Percentiles rank a stretch among this genome's conserved stretches.
phyloP scores from a whole-genome alignment of 2,113 vertebrate species.

The Miniopterus natalensis region DNA sequence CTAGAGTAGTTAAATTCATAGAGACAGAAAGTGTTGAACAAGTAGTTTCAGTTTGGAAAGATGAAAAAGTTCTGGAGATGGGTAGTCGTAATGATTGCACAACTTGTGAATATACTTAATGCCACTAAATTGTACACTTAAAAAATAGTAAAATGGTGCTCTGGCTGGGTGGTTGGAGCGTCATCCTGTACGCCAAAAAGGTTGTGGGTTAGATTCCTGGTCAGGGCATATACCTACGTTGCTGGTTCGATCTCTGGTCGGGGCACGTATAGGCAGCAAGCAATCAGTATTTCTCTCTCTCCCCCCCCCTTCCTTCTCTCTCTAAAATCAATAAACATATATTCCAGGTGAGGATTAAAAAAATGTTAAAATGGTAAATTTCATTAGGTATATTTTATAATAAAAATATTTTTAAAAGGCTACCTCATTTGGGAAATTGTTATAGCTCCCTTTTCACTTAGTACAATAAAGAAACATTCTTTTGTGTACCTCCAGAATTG shows the following conservation, averaged over 20 bases:
- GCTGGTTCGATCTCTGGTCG: background rate
- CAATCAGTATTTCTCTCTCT: background rate
- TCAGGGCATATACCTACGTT: too few species aligned
- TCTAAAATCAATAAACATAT: background rate
- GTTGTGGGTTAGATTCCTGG: background rate
- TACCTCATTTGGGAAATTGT: slow-evolving; percentile 7
- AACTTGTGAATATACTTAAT: background rate
- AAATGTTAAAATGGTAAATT: background rate
- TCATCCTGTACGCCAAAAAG: background rate
- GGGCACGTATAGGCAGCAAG: background rate
- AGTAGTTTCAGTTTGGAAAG: background rate
- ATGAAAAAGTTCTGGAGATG: background rate
- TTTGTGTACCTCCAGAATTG: background rate
- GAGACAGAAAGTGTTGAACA: background rate
- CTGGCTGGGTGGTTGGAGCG: background rate
- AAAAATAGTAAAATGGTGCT: background rate
- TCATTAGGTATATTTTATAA: background rate
- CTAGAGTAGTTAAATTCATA: background rate
- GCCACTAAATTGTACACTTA: background rate
- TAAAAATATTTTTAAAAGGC: background rate
- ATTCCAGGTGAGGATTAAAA: background rate
- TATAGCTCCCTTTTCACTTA: background rate
- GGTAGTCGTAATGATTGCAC: background rate
- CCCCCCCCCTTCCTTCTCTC: background rate
- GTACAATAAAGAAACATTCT: background rate